Conservation (phyloP, 2,797 vertebrate genomes). For the Eulemur mongoz region DNA sequence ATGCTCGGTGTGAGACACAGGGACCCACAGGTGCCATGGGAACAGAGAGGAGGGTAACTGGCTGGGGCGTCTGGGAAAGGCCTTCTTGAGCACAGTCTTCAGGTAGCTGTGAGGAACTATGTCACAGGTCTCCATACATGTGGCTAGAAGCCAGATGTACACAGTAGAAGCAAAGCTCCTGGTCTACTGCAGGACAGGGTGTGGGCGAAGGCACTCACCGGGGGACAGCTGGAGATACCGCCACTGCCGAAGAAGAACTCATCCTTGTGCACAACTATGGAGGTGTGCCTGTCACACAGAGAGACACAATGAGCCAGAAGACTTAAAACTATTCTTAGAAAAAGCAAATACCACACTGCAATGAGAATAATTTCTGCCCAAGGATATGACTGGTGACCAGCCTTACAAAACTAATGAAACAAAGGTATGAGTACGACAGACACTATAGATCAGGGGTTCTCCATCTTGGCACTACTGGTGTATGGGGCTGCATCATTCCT, state of each 20-base stretch:
- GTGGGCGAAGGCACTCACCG: constrained; percentile 87
- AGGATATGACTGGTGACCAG: not conserved
- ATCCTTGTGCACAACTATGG: constrained; percentile 96
- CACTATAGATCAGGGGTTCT: not conserved
- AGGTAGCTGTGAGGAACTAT: not conserved
- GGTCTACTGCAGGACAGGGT: not conserved
- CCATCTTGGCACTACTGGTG: not conserved
- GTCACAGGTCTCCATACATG: not conserved
- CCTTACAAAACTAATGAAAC: not conserved
- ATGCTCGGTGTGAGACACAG: not conserved
- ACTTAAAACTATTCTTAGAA: not conserved
- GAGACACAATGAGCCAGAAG: not conserved
- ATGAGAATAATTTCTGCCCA: not conserved
- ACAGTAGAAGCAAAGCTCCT: not conserved
- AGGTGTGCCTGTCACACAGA: constrained; percentile 92
- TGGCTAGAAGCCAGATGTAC: not conserved
- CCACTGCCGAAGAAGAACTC: constrained; percentile 97
- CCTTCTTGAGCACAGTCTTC: not conserved
- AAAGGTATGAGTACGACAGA: not conserved
- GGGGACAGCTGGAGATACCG: constrained; percentile 96
- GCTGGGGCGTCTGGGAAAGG: not conserved
- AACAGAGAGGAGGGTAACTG: not conserved
- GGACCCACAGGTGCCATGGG: not conserved
- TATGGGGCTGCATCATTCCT: not conserved
- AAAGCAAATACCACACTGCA: not conserved